Evolutionary conservation across 2,797 vertebrate genomes (phyloP).

Genomic region (Anguilla marmorata): DNA sequence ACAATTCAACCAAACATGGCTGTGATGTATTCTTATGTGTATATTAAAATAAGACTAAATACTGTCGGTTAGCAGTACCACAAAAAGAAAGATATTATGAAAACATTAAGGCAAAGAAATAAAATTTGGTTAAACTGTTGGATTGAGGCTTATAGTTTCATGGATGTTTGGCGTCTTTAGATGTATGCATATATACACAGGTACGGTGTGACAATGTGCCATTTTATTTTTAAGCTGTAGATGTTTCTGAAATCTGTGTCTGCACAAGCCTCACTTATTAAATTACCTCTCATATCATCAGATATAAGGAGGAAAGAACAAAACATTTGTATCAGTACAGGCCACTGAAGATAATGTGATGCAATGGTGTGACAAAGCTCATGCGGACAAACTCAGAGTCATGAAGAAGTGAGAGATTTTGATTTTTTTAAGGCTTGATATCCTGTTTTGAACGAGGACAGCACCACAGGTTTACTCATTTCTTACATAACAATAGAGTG

Average conservation of each 20-base stretch:
- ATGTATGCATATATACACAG: constrained; percentile 30
- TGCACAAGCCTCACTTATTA: constrained; percentile 68
- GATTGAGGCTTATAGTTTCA: not conserved
- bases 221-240: constrained; percentile 67
- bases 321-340: not conserved
- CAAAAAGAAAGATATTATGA: constrained; percentile 23
- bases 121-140: constrained; percentile 72
- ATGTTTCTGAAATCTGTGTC: constrained; percentile 67
- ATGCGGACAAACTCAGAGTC: not conserved
- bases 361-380: not conserved
- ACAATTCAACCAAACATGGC: constrained; percentile 9
- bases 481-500: not conserved
- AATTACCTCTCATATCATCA: not conserved
- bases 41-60: not conserved
- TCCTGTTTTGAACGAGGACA: not conserved
- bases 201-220: constrained; percentile 50
- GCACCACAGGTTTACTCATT: not conserved
- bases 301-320: not conserved
- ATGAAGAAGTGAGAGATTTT: not conserved
- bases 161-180: constrained; percentile 10
- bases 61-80: not conserved
- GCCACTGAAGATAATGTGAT: not conserved
- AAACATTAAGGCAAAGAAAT: constrained; percentile 60
- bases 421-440: not conserved
- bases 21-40: not conserved